phyloP scores from a whole-genome alignment of 2,113 vertebrate species.

The Podarcis raffonei region DNA sequence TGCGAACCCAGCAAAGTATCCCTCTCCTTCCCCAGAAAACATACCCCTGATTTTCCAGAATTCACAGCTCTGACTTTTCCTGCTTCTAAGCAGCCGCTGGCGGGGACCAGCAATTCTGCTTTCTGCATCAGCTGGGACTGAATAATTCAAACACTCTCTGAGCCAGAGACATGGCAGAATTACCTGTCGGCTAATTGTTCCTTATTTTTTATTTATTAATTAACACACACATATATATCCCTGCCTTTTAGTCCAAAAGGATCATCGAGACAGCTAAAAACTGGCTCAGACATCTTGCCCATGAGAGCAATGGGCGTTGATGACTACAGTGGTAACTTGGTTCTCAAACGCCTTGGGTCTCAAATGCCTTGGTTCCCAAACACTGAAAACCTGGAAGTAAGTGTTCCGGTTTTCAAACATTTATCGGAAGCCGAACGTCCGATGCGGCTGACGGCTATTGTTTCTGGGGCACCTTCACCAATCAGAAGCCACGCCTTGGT shows the following conservation, averaged over 20 bases:
- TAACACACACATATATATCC: too few relatives aligned
- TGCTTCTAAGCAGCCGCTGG: not conserved
- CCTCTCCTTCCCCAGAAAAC: not conserved
- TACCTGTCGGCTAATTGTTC: not conserved
- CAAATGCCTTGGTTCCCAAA: too few relatives aligned
- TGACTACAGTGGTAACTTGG: too few relatives aligned
- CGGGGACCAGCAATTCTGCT: not conserved
- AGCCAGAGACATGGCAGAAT: not conserved
- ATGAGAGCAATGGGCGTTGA: too few relatives aligned
- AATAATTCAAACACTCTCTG: not conserved
- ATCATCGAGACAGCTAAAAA: not conserved
- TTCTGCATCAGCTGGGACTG: not conserved
- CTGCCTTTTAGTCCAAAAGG: not conserved
- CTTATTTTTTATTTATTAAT: not conserved
- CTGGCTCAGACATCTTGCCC: too few relatives aligned
- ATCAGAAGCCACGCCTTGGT: too few relatives aligned
- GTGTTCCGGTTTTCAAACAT: too few relatives aligned
- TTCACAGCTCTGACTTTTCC: not conserved
- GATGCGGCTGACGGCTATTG: too few relatives aligned
- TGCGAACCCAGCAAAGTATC: not conserved
- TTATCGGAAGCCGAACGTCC: too few relatives aligned
- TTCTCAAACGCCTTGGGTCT: too few relatives aligned
- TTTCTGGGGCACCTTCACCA: too few relatives aligned
- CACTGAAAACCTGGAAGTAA: too few relatives aligned
- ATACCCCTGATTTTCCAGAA: not conserved